Base-by-base conservation (phyloP, 2,888 invertebrate genomes). In the Ormia ochracea region DNA sequence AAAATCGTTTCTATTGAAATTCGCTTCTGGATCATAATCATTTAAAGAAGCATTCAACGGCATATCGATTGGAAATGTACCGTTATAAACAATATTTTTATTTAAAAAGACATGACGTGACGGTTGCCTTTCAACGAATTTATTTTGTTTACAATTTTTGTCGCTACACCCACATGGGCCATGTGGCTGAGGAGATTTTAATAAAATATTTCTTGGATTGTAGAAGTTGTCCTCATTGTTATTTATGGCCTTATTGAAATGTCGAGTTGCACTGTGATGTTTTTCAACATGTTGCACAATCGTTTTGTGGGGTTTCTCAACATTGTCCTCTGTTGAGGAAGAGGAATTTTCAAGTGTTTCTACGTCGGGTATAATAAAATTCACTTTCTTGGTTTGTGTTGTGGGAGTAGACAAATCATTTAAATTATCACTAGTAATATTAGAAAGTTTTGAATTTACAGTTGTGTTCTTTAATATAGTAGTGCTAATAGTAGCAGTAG, bases 51-150 rank as follows among this genome's bases (percentile, higher is more conserved):
- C 85, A 33, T 89, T 88, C 10, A 89, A 79, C 28, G 96, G 96
- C 85, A 92, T 92, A 88, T 96, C 96, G 82, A 96, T 96, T 4
- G 96, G 96, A 91, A 92, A 96, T 3, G 96, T 96, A 65, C 96
- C 96, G 84, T 95, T 95, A 88, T 95, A 96, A 79, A 96, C 92
- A 54, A 96, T 91, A 59, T 86, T 85, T 77, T 87, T 87, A 50
- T 82, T 78, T n/a, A 74, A 38, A 28, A 72, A 69, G 19, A 78
- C 79, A 45, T 75, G 66, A 17, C 48, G 59, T 7, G 33, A 17
- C 12, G 68, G 61, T 26, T 58, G 65, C 5, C 61, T 6, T 23
- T 59, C 56, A 50, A n/a, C 17, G 28, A 17, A 36, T 74, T 82
- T 81, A 12, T 58, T 38, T 31, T 68, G 76, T 56, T 50, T 81